Evolutionary conservation across 2,797 vertebrate species (phyloP), one percentile per base, ranked within the genome.

Genomic region (Menidia menidia): DNA sequence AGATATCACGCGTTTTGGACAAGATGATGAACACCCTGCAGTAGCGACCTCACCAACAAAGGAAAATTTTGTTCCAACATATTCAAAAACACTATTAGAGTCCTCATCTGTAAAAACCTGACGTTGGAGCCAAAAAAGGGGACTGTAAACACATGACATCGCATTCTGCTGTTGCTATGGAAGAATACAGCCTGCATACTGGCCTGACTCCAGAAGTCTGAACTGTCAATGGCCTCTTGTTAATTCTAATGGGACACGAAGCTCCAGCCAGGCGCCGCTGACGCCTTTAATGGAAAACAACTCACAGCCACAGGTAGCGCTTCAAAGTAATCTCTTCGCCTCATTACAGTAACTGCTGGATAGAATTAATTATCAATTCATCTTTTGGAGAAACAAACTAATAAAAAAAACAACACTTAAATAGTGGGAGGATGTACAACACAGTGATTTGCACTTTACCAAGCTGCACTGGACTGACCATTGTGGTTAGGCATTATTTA

Each of bases 221-320:
- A 93, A 92, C 91, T 16, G 73, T 82, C 83, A 87, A 83, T 80
- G 89, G 87, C 87, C 91, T 72, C 93, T 88, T 76, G 89, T 94
- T 94, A 93, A 87, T 88, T 87, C 88, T 93, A 93, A 93, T 93
- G 85, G 90, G 87, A 93, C 87, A 89, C 89, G 90, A 90, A 83
- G 87, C 89, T 88, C 81, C 73, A 82, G 88, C 86, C 81, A 81
- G 90, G 86, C 88, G 85, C 88, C 82, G 75, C 86, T 84, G 87
- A 94, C 81, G 78, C 87, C 89, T 89, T 88, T 91, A 93, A 94
- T 94, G 88, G 94, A 92, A 91, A 92, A 88, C 82, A 87, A 85
- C 78, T 75, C 82, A 54, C 80, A 82, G 80, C 82, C 81, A 90
- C 67, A 90, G 68, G 73, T 74, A 81, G 69, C 78, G 92, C 89